A percentile compares a stretch with the other conserved stretches of the same genome.
Evolutionary conservation across 2,113 vertebrate genomes (phyloP).

Genomic region (Carassius auratus): DNA sequence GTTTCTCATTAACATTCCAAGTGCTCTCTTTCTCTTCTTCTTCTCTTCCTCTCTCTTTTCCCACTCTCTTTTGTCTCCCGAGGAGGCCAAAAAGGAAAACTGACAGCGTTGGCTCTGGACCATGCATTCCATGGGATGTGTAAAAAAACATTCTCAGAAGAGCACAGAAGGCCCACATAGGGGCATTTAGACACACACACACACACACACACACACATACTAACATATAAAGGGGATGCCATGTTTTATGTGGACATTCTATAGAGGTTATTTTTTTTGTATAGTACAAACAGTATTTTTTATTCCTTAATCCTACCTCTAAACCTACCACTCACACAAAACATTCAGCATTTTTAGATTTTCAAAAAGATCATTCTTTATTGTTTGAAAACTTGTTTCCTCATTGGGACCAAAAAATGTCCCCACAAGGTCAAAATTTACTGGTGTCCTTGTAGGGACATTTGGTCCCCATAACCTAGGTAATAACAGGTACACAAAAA

Average conservation of each 20-base stretch:
- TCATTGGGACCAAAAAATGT: background rate
- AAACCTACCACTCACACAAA: background rate
- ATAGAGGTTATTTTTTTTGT: background rate
- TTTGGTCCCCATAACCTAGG: background rate
- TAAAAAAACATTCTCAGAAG: conserved; percentile 39
- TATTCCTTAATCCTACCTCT: background rate
- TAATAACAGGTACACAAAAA: background rate
- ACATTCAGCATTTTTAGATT: background rate
- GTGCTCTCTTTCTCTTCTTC: background rate
- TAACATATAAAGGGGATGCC: background rate
- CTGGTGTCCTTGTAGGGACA: background rate
- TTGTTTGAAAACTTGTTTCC: background rate
- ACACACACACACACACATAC: background rate
- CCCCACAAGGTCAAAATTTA: background rate
- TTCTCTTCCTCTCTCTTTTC: conserved; percentile 30
- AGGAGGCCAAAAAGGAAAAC: conserved; percentile 30
- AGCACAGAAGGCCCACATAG: conserved; percentile 15
- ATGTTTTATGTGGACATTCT: background rate
- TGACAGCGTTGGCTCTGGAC: conserved; percentile 40
- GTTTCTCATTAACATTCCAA: conserved; percentile 55
- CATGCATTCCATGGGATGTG: conserved; percentile 44
- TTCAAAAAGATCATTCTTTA: background rate
- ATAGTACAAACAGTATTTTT: background rate
- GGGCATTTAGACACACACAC: background rate
- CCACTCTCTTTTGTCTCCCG: conserved; percentile 38